phyloP scores from a whole-genome alignment of 2,113 vertebrate species.

The Mesitornis unicolor region DNA sequence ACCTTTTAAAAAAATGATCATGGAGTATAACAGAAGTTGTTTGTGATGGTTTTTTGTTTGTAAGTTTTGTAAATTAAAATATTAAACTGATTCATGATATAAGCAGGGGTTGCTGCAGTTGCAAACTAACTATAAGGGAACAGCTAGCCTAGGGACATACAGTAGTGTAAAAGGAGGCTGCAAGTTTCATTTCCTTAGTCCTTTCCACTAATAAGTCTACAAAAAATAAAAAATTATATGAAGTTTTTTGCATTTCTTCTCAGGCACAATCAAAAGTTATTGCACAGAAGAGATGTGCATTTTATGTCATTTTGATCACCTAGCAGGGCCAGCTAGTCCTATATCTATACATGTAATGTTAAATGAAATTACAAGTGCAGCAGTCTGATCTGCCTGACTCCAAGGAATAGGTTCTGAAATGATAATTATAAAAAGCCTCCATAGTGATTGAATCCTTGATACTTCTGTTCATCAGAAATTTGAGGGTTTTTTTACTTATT shows the following conservation, averaged over 20 bases:
- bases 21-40: background rate
- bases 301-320: background rate
- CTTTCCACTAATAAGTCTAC: background rate
- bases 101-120: background rate
- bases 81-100: background rate
- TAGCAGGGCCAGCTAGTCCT: background rate
- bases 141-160: background rate
- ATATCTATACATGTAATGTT: background rate
- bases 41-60: fast-evolving
- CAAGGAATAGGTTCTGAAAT: background rate
- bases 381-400: background rate
- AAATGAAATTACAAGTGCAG: background rate
- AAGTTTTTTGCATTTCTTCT: background rate
- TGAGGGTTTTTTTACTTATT: background rate
- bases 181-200: background rate
- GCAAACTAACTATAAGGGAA: background rate
- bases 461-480: background rate
- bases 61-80: background rate
- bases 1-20: background rate
- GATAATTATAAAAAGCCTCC: background rate
- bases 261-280: background rate
- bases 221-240: background rate
- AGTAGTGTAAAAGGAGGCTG: background rate
- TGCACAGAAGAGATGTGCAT: background rate
- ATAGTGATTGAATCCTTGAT: background rate